Evolutionary conservation across 1,140 invertebrate genomes (phyloP).

Genomic region (Ostrea edulis): DNA sequence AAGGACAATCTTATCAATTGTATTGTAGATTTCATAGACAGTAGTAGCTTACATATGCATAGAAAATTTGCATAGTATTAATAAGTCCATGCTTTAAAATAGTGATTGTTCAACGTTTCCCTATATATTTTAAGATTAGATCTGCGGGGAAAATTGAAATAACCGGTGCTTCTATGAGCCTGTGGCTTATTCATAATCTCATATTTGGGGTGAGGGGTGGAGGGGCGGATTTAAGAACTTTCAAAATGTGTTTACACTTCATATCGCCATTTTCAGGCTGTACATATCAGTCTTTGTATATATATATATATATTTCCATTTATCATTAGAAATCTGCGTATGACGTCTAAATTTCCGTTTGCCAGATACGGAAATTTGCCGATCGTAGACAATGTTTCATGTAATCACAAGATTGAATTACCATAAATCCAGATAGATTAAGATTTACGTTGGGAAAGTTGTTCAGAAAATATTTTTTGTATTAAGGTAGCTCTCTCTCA

Average conservation of each 20-base stretch:
- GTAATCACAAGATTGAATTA: neutral
- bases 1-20: too few species aligned
- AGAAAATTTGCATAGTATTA: too few species aligned
- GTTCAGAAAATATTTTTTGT: too few species aligned
- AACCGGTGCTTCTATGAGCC: neutral
- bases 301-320: neutral
- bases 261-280: neutral
- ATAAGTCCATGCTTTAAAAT: too few species aligned
- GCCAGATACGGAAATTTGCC: neutral
- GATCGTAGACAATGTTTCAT: neutral
- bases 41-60: too few species aligned
- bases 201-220: neutral
- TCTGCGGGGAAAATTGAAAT: neutral
- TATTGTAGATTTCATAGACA: too few species aligned
- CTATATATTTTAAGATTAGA: too few species aligned
- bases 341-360: neutral
- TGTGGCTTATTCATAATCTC: neutral
- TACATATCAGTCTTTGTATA: neutral
- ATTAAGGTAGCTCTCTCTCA: too few species aligned
- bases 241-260: neutral
- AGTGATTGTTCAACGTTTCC: too few species aligned
- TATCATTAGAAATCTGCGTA: slow-evolving; percentile 7
- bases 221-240: neutral
- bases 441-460: too few species aligned
- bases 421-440: too few species aligned